Percentiles rank a stretch among this genome's conserved stretches.
Evolutionary conservation across 1,140 invertebrate species (phyloP).

Genomic region (Whitmania pigra): DNA sequence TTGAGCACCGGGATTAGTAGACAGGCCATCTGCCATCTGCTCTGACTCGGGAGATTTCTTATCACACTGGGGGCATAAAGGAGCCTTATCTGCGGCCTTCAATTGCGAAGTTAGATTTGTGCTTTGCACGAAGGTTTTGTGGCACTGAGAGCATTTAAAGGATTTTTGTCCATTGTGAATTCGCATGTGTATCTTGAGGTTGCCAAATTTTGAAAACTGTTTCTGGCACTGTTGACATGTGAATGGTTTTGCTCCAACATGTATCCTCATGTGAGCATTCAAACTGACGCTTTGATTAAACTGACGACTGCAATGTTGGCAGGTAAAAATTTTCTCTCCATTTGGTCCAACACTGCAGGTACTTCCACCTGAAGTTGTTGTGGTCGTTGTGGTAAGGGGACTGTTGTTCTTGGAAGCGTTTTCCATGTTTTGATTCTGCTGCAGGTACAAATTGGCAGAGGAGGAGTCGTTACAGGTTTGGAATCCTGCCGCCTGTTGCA

Average conservation of each 20-base stretch:
- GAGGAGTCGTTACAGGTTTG: too few relatives aligned
- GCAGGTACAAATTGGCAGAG: too few relatives aligned
- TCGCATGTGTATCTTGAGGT: constrained; percentile 24
- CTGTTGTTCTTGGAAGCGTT: too few relatives aligned
- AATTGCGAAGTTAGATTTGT: constrained; percentile 86
- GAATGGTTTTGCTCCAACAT: constrained; percentile 83
- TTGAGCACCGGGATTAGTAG: too few relatives aligned
- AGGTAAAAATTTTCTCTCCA: constrained; percentile 26
- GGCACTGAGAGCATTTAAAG: constrained; percentile 57
- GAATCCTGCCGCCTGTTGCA: too few relatives aligned
- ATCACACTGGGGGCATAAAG: too few relatives aligned
- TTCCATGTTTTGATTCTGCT: too few relatives aligned
- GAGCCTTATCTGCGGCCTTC: background rate
- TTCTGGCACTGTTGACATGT: constrained; percentile 30
- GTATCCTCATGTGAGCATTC: constrained; percentile 86
- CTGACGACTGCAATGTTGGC: constrained; percentile 68
- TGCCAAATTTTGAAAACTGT: constrained; percentile 29
- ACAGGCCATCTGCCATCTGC: too few relatives aligned
- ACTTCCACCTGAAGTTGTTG: too few relatives aligned
- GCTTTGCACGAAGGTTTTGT: constrained; percentile 79
- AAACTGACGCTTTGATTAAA: constrained; percentile 88
- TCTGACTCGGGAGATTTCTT: too few relatives aligned
- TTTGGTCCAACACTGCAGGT: too few relatives aligned
- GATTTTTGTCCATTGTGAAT: constrained; percentile 26
- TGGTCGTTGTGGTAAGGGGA: too few relatives aligned